A percentile compares a stretch with the other conserved stretches of the same genome.
These are phyloP conservation scores for Phragmatobia fuliginosa DNA, from an alignment of 2,888 invertebrate genomes.

Conservation along the genomic window DNA sequence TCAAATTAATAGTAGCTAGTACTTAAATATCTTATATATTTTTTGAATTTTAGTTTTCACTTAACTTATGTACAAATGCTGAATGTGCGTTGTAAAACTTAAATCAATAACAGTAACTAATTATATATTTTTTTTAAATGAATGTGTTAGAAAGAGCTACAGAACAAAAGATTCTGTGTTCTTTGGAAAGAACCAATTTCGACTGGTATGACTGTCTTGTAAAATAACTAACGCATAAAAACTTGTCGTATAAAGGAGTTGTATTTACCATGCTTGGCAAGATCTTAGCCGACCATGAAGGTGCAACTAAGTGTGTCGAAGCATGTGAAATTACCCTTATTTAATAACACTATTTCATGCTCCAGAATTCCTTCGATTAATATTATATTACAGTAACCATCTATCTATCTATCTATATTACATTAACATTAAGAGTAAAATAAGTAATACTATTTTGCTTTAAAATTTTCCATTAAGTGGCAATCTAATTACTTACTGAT, in stretches of 20 bases:
- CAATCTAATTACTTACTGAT: background rate
- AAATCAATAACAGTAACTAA: background rate
- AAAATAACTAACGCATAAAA: background rate
- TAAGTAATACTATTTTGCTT: background rate
- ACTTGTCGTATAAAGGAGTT: conserved; percentile 12
- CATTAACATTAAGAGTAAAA: background rate
- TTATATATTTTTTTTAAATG: background rate
- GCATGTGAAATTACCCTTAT: background rate
- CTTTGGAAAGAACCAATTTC: background rate
- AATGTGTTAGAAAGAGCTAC: background rate
- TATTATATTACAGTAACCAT: background rate
- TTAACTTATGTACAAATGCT: background rate
- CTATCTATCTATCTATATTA: too few species aligned
- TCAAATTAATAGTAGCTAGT: too few species aligned
- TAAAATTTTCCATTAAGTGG: background rate
- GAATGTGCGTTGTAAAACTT: background rate
- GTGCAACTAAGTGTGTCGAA: conserved; percentile 19
- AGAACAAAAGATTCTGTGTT: too few species aligned
- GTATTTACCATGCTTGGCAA: conserved; percentile 16
- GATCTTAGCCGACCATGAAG: conserved; percentile 20
- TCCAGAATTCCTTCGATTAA: background rate
- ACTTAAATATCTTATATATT: background rate
- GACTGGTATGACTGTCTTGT: background rate
- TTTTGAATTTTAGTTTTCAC: background rate
- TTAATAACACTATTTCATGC: background rate